Base-by-base conservation (phyloP, 1,140 invertebrate species). In the Caerostris extrusa region DNA sequence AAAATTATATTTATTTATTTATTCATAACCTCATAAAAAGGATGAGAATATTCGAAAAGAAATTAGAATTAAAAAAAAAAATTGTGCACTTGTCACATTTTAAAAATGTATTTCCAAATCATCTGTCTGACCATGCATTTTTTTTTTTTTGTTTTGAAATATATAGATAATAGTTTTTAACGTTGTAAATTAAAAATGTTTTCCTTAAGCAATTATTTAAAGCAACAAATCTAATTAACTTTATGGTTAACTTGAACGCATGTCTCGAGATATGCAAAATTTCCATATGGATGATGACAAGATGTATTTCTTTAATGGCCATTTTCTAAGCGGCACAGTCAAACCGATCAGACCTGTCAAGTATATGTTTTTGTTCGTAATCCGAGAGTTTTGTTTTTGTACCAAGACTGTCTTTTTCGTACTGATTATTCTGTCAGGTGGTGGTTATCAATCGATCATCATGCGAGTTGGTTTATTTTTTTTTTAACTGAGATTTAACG, bases 371-470 rank as follows among this genome's bases (percentile, higher is more conserved):
- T 77, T 64, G 8, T 53, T 12, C 12, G 10, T 50, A 53, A 53
- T 77, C 50, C 6, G 19, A 77, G 34, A 50, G 53, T 50, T 77
- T 77, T 14, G 34, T 50, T 53, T 77, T 50, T 12, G 14, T 3
- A 3, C 34, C 5, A 50, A 34, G 3, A 5, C 71, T 34, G 34
- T 77, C 3, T 12, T 77, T 77, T 77, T 77, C 19, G 12, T 12
- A 77, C 19, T 50, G 34, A 77, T 77, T 77, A 50, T 34, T 77
- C 19, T 77, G 71, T 77, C 71, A 77, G 50, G 71, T 77, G 34
- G 67, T 7, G n/a, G 2, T 7, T 34, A 71, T 19, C 67, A 50
- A 77, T 77, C 71, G 3, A 53, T 77, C 71, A 50, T 77, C 19
- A 12, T 12, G 10, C 10, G 10, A 64, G 34, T 8, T 1, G 0